Percentiles rank a stretch among this genome's conserved stretches.
These are phyloP conservation scores for Macrotus californicus DNA, from an alignment of 2,113 vertebrate genomes.

Conservation along the genomic window DNA sequence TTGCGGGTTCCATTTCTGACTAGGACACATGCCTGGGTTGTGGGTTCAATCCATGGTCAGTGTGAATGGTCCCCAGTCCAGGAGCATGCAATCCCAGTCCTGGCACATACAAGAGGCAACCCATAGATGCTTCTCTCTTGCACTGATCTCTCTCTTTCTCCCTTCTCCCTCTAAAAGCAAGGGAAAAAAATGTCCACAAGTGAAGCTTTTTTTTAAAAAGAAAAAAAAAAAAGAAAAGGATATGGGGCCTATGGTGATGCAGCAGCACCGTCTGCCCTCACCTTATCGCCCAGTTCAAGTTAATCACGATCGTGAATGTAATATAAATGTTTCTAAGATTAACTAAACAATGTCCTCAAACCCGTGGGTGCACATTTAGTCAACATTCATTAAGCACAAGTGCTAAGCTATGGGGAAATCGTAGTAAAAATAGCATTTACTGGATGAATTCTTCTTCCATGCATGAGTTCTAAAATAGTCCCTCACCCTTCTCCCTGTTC, in stretches of 20 bases:
- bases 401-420: neutral
- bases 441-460: neutral
- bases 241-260: neutral
- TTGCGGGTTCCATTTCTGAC: too few relatives aligned
- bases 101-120: too few relatives aligned
- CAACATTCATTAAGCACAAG: neutral
- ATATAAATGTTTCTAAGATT: neutral
- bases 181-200: too few relatives aligned
- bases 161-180: too few relatives aligned
- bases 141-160: too few relatives aligned
- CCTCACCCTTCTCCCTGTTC: neutral
- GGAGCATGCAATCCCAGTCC: too few relatives aligned
- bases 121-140: too few relatives aligned
- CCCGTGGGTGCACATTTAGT: neutral
- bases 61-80: too few relatives aligned
- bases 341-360: neutral
- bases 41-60: too few relatives aligned
- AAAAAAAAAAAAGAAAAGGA: neutral
- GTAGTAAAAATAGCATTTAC: neutral
- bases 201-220: too few relatives aligned
- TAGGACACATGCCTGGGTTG: too few relatives aligned
- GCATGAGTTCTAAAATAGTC: neutral
- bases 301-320: neutral
- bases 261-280: neutral
- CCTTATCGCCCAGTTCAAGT: neutral